Evolutionary conservation across 1,140 invertebrate species (phyloP).

Genomic region (Paralvinella palmiformis): DNA sequence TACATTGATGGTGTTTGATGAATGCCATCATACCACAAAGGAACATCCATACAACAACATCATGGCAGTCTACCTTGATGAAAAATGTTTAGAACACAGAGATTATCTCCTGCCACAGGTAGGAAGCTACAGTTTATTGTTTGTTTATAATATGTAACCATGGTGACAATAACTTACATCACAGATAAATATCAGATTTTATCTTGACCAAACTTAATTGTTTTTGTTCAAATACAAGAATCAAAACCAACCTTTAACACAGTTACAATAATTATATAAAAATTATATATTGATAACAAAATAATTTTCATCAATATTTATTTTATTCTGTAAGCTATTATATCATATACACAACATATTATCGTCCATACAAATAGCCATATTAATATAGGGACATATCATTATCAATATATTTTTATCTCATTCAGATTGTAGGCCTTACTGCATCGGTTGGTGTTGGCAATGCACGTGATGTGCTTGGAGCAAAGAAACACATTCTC

Average conservation of each 20-base stretch:
- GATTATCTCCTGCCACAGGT: constrained; percentile 24
- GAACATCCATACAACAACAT: constrained; percentile 41
- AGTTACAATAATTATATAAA: background rate
- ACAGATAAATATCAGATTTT: constrained; percentile 4
- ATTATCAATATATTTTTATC: background rate
- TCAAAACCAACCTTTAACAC: background rate
- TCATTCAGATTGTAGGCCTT: constrained; percentile 43
- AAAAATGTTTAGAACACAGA: constrained; percentile 22
- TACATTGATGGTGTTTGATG: constrained; percentile 43
- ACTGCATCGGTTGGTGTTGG: constrained; percentile 48
- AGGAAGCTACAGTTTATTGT: too few species aligned
- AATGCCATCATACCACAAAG: constrained; percentile 47
- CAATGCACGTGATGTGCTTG: constrained; percentile 27
- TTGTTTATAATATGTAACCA: background rate
- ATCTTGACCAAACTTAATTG: background rate
- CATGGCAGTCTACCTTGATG: constrained; percentile 34
- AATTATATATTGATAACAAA: background rate
- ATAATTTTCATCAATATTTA: background rate
- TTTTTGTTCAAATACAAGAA: background rate
- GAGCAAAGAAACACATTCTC: constrained; percentile 31
- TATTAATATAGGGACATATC: background rate
- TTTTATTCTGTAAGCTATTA: background rate
- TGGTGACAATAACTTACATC: background rate
- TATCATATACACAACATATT: background rate
- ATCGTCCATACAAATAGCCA: background rate